Base-by-base conservation (phyloP, 2,797 vertebrate species). In the Nyctibius grandis region DNA sequence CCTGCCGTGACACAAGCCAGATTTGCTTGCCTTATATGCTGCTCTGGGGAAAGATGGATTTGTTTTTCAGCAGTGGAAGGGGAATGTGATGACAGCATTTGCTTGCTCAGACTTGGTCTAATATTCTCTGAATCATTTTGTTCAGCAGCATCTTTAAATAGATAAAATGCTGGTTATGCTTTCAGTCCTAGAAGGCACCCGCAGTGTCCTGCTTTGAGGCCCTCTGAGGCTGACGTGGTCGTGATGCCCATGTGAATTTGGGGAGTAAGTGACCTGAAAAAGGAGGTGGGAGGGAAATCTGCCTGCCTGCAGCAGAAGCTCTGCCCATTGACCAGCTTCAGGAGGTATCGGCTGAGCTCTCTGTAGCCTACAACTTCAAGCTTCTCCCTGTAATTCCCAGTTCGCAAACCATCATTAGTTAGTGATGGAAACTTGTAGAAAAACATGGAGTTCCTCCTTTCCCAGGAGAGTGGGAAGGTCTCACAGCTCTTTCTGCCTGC, bases 11-110 rank as follows among this genome's bases (percentile, higher is more conserved):
- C 95, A 93, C 93, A 1, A 88, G 92, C 89, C 94, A 95, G 96
- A 95, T 93, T 88, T 68, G 64, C 91, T 94, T 79, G 93, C 93
- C 94, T 90, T 92, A 34, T 85, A 60, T 89, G 91, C 93, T 67
- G 2, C 79, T 92, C 90, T 64, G 87, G 84, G 86, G 88, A 60
- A 60, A 89, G 90, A 95, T 92, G 67, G 78, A 50, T 89, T 95
- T 96, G 93, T 95, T 97, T 97, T 96, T 36, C 96, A 89, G 93
- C 83, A 3, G 5, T 69, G 65, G 56, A 74, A 79, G 20, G 85
- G 85, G 85, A 81, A 92, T 57, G 90, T 47, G 94, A 72, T 87
- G 93, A 96, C 88, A 95, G 94, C 74, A 3, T 92, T 91, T 88
- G 48, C 90, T 91, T 38, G 54, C 84, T 95, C 61, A 51, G 68